Conservation (phyloP, 2,797 vertebrate species). For the Melanotaenia pygmaea region DNA sequence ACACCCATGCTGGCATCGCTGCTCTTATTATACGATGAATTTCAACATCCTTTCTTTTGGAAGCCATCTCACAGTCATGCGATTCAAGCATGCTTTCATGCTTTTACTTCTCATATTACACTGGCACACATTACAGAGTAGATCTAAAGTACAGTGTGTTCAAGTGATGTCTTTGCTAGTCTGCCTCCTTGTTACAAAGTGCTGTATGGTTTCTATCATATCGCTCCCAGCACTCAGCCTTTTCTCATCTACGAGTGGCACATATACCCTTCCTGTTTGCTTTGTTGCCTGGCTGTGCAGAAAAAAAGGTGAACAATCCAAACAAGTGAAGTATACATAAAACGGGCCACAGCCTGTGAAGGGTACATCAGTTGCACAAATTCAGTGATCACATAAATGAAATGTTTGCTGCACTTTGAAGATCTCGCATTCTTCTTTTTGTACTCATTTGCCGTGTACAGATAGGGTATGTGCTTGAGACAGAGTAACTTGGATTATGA, state of each 20-base stretch:
- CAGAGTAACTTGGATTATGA: conserved; percentile 18
- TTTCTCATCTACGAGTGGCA: conserved; percentile 49
- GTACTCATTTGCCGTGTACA: background rate
- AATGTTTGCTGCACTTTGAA: conserved; percentile 41
- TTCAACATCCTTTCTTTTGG: conserved; percentile 10
- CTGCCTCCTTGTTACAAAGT: conserved; percentile 25
- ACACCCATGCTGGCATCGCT: conserved; percentile 1
- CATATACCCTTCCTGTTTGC: conserved; percentile 44
- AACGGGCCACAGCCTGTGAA: conserved; percentile 57
- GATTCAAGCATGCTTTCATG: conserved; percentile 12
- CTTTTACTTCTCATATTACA: conserved; percentile 14
- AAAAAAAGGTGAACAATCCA: conserved; percentile 40
- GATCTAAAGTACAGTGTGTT: conserved; percentile 33
- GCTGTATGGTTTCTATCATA: conserved; percentile 33
- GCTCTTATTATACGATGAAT: conserved; percentile 12
- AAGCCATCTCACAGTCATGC: background rate
- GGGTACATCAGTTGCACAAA: conserved; percentile 58
- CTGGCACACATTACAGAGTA: conserved; percentile 26
- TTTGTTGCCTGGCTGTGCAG: conserved; percentile 34
- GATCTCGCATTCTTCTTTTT: conserved; percentile 23
- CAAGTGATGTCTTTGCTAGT: conserved; percentile 44
- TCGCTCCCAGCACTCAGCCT: conserved; percentile 43
- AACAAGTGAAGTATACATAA: conserved; percentile 64
- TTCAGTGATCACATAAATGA: conserved; percentile 52
- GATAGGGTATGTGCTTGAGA: background rate